Conservation (phyloP, 2,888 invertebrate species). For the Atrina japonica region DNA sequence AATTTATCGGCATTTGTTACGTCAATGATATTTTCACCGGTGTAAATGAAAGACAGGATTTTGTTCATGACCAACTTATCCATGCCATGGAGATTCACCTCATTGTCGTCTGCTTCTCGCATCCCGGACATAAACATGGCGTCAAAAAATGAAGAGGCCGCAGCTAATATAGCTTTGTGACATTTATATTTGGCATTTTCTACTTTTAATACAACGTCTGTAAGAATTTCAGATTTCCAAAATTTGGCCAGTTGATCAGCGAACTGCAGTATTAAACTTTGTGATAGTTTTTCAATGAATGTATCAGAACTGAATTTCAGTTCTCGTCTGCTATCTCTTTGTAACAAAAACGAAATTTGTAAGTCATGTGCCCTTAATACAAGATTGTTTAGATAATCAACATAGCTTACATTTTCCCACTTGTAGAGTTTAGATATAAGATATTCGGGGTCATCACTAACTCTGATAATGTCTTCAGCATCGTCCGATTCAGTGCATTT, state of each 20-base stretch:
- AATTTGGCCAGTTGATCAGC: constrained; percentile 3
- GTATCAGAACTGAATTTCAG: no score
- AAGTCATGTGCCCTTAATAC: background rate
- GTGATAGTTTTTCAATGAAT: background rate
- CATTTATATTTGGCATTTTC: constrained; percentile 48
- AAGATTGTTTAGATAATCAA: background rate
- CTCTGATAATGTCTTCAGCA: background rate
- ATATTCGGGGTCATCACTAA: background rate
- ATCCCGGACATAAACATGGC: constrained; percentile 60
- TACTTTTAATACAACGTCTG: constrained; percentile 48
- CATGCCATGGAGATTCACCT: constrained; percentile 48
- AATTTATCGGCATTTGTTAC: constrained; percentile 50
- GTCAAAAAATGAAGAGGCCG: constrained; percentile 54
- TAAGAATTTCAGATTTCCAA: constrained; percentile 12
- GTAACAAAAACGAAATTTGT: background rate
- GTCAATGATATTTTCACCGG: constrained; percentile 40
- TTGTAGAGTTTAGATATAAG: constrained; percentile 10
- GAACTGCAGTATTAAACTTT: background rate
- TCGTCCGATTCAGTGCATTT: background rate
- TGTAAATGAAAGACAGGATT: constrained; percentile 50
- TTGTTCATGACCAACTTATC: constrained; percentile 42
- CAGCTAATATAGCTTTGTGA: constrained; percentile 53
- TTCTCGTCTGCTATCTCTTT: background rate
- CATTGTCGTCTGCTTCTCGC: constrained; percentile 45
- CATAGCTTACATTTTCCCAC: background rate